Evolutionary conservation across 2,797 vertebrate genomes (phyloP).

Genomic region (Microctenopoma stevenorrisi): DNA sequence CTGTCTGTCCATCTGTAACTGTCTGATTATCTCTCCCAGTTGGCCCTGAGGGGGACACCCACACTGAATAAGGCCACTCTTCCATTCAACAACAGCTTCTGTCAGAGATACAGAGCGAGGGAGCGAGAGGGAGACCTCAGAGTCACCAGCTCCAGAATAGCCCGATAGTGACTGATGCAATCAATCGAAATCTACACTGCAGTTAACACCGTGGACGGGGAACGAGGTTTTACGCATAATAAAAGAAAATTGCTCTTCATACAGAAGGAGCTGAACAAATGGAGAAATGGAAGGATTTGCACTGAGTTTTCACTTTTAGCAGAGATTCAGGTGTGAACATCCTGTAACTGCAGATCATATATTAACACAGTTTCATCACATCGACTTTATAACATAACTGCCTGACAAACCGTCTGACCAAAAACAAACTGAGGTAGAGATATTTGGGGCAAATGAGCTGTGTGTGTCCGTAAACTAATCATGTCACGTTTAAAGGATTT

Average conservation of each 20-base stretch:
- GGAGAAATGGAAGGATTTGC: background rate
- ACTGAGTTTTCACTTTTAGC: constrained; percentile 10
- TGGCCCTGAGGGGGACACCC: constrained; percentile 81
- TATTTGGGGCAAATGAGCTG: constrained; percentile 3
- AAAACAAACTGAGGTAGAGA: constrained; percentile 20
- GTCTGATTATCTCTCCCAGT: constrained; percentile 83
- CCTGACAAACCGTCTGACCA: background rate
- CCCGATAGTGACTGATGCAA: constrained; percentile 75
- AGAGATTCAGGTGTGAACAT: background rate
- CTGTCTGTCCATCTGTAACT: constrained; percentile 72
- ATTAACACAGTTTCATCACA: background rate
- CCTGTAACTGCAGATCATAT: background rate
- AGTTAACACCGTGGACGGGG: constrained; percentile 37
- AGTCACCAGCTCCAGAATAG: constrained; percentile 74
- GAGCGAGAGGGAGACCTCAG: constrained; percentile 63
- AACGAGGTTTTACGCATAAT: constrained; percentile 35
- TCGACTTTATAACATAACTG: background rate
- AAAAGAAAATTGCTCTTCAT: constrained; percentile 32
- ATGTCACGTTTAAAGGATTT: constrained; percentile 14
- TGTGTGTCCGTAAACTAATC: background rate
- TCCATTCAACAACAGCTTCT: constrained; percentile 90
- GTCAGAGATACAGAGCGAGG: constrained; percentile 79
- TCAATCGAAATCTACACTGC: constrained; percentile 76
- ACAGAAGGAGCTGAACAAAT: constrained; percentile 24
- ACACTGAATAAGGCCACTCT: constrained; percentile 84